These are phyloP conservation scores for Centropristis striata DNA, from an alignment of 2,113 vertebrate genomes.

Conservation along the genomic window DNA sequence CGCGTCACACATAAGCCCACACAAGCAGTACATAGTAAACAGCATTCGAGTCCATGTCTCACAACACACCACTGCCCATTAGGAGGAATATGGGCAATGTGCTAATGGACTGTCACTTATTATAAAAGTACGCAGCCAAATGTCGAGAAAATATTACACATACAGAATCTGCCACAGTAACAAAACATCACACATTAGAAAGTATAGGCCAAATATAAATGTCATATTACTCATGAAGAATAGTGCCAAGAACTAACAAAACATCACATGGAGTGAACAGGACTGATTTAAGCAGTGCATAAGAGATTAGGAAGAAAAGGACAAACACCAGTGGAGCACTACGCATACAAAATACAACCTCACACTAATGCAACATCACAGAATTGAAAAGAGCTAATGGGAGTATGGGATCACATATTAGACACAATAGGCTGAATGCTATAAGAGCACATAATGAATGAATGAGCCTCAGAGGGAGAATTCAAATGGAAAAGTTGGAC, in stretches of 20 bases:
- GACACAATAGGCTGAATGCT: constrained; percentile 22
- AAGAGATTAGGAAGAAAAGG: constrained; percentile 23
- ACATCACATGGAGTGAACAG: constrained; percentile 14
- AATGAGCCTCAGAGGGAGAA: constrained; percentile 28
- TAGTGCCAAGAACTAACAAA: constrained; percentile 33
- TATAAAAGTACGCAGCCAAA: constrained; percentile 54
- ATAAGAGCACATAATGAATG: constrained; percentile 22
- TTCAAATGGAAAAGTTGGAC: constrained; percentile 28
- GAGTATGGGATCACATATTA: constrained; percentile 28
- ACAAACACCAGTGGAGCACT: constrained; percentile 8
- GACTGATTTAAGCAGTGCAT: constrained; percentile 8
- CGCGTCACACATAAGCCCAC: constrained; percentile 65
- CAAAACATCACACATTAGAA: constrained; percentile 39
- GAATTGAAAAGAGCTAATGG: constrained; percentile 45
- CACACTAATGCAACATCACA: constrained; percentile 16
- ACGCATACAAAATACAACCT: constrained; percentile 4
- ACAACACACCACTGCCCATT: constrained; percentile 57
- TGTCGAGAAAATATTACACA: constrained; percentile 34
- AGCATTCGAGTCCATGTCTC: constrained; percentile 60
- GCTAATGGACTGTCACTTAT: constrained; percentile 66
- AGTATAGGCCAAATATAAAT: constrained; percentile 30
- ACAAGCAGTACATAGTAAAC: constrained; percentile 63
- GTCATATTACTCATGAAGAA: constrained; percentile 28
- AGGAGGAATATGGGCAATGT: constrained; percentile 37
- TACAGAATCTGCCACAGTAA: background rate